Conservation (phyloP, 2,888 invertebrate species). For the Mesorhabditis sp. region DNA sequence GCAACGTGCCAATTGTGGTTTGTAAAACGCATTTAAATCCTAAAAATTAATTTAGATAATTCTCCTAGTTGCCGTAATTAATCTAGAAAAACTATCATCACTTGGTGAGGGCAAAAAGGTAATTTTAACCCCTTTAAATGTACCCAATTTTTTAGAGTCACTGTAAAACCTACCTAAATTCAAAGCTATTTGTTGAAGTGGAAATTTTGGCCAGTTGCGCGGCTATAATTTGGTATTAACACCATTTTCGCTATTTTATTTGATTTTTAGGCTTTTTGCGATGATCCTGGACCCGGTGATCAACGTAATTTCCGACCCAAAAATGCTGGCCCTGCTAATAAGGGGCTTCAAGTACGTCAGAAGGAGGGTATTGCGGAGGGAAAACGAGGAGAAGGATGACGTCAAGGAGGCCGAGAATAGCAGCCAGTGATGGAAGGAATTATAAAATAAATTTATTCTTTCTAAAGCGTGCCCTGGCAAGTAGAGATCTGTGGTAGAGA, state of each 20-base stretch:
- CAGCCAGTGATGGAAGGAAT: too few species aligned
- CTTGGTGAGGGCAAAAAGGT: neutral
- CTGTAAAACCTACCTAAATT: conserved; percentile 46
- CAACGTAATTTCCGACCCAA: conserved; percentile 43
- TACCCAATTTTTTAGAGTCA: conserved; percentile 15
- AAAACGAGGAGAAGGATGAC: neutral
- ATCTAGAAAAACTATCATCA: neutral
- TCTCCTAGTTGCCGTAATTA: neutral
- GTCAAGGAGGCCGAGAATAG: too few species aligned
- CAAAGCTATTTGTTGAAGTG: conserved; percentile 44
- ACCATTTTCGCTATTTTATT: neutral
- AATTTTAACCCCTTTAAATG: neutral
- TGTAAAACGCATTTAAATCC: neutral
- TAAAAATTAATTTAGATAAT: neutral
- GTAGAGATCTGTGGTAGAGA: too few species aligned
- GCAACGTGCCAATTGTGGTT: conserved; percentile 40
- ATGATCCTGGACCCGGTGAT: conserved; percentile 49
- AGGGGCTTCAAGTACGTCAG: conserved; percentile 9
- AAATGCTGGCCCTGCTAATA: conserved; percentile 19
- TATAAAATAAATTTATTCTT: too few species aligned
- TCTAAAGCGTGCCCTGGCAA: too few species aligned
- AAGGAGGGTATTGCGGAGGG: neutral
- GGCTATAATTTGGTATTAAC: conserved; percentile 39
- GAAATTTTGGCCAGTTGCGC: conserved; percentile 46
- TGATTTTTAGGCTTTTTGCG: conserved; percentile 28